Evolutionary conservation across 1,140 invertebrate species (phyloP).

Genomic region (Melitaea cinxia): DNA sequence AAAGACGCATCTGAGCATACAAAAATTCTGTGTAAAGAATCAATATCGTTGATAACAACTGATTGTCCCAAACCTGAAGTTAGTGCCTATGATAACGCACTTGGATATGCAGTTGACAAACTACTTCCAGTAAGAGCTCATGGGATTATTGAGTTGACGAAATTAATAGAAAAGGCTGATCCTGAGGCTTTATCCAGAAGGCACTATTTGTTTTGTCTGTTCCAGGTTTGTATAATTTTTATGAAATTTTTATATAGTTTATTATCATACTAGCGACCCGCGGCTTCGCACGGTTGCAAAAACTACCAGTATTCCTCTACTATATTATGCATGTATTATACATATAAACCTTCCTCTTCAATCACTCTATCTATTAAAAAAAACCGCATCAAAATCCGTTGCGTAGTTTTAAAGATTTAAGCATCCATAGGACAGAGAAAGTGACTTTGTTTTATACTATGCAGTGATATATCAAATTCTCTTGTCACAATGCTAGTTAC

Average conservation of each 20-base stretch:
- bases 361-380: too few species aligned
- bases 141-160: slow-evolving; percentile 88
- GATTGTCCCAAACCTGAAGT: slow-evolving; percentile 50
- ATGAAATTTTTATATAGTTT: neutral
- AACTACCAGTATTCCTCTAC: too few species aligned
- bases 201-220: slow-evolving; percentile 86
- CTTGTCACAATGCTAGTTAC: too few species aligned
- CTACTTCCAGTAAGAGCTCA: slow-evolving; percentile 91
- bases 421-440: too few species aligned
- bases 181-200: slow-evolving; percentile 84
- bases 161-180: slow-evolving; percentile 87
- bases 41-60: slow-evolving; percentile 53
- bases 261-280: too few species aligned
- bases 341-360: too few species aligned
- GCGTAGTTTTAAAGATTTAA: too few species aligned
- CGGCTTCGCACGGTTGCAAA: too few species aligned
- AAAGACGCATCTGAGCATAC: slow-evolving; percentile 46
- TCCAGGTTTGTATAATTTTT: slow-evolving; percentile 81
- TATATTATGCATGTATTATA: too few species aligned
- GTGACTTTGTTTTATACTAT: too few species aligned
- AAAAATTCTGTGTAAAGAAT: slow-evolving; percentile 62
- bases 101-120: slow-evolving; percentile 87
- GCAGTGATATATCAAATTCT: too few species aligned
- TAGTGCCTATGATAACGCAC: slow-evolving; percentile 83
- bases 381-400: too few species aligned